phyloP scores from a whole-genome alignment of 2,888 invertebrate species.

The Ctenicera cuprea region DNA sequence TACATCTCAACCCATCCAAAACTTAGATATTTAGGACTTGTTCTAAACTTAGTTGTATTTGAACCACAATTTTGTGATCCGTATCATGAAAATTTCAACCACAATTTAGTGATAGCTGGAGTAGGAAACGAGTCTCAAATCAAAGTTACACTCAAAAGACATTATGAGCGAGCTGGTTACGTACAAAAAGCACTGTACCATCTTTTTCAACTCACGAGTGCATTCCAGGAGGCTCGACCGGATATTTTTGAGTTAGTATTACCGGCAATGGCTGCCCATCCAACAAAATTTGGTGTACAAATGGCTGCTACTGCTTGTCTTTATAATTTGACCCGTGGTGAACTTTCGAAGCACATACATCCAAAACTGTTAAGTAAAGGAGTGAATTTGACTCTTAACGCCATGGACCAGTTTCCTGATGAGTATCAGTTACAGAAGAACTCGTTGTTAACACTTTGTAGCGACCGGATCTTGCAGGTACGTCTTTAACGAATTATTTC shows the following conservation, averaged over 20 bases:
- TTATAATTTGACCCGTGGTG: slow-evolving; percentile 82
- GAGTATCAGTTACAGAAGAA: slow-evolving; percentile 84
- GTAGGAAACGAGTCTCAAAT: slow-evolving; percentile 68
- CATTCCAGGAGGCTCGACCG: slow-evolving; percentile 74
- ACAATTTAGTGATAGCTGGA: slow-evolving; percentile 62
- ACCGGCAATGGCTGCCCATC: slow-evolving; percentile 72
- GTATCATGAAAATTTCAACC: slow-evolving; percentile 56
- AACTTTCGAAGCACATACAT: slow-evolving; percentile 79
- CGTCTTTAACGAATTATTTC: not conserved
- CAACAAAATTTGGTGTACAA: slow-evolving; percentile 78
- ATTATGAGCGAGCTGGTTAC: slow-evolving; percentile 76
- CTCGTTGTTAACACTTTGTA: slow-evolving; percentile 82
- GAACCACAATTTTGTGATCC: slow-evolving; percentile 64
- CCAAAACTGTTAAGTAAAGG: slow-evolving; percentile 78
- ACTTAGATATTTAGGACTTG: slow-evolving; percentile 68
- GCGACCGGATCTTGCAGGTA: slow-evolving; percentile 82
- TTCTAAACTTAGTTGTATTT: slow-evolving; percentile 65
- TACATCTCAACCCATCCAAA: slow-evolving; percentile 65
- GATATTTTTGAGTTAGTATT: slow-evolving; percentile 79
- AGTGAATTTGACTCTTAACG: slow-evolving; percentile 78
- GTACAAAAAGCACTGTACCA: slow-evolving; percentile 82
- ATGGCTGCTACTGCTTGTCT: slow-evolving; percentile 86
- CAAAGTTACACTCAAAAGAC: slow-evolving; percentile 75
- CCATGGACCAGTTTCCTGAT: slow-evolving; percentile 81
- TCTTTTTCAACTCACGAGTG: slow-evolving; percentile 74